Base-by-base conservation (phyloP, 2,888 invertebrate species). In the Blomia tropicalis region DNA sequence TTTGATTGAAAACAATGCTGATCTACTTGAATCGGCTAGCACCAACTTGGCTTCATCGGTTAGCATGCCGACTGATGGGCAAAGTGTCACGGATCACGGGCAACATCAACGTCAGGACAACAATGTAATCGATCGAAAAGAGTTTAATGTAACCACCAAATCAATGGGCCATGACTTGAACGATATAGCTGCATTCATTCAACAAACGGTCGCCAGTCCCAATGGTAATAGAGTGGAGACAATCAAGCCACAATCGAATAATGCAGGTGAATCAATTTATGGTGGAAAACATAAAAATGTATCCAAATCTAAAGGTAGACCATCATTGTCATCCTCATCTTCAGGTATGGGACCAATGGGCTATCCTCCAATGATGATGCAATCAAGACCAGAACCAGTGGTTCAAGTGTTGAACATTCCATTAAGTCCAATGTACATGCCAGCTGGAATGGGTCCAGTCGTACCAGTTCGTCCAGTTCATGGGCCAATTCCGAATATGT, bases 381-480 rank as follows among this genome's bases (percentile, higher is more conserved):
- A 7, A 36, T 36, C 36, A 36, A 17, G 7, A 17, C 36, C 7
- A 1, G 43, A n/a, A 4, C 44, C 58, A 17, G 43, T 62, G 7
- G 62, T 31, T 27, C 62, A 62, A 44, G 58, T 62, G 23, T 17
- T 62, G 3, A 56, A 58, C 19, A 31, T 62, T n/a, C 62, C 62
- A 7, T 43, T 62, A 25, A 56, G 56, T 56, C 56, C 56, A 30
- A 29, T 56, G 30, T 56, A 56, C 29, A 31, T 31, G 56, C 56
- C 56, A n/a, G 14, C 22, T 2, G 29, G 29, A 44, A 25, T 23
- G 29, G 25, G 22, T 19, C 59, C 59, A 22, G 1, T 32, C n/a
- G n/a, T 4, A 58, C 19, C 27, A 23, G 29, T 25, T 43, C 23
- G 19, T 32, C 31, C n/a, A 56, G 27, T 25, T 3, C 31, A 23